Percentiles rank a stretch among this genome's conserved stretches.
phyloP scores from a whole-genome alignment of 2,797 vertebrate genomes.

The Helarctos malayanus region DNA sequence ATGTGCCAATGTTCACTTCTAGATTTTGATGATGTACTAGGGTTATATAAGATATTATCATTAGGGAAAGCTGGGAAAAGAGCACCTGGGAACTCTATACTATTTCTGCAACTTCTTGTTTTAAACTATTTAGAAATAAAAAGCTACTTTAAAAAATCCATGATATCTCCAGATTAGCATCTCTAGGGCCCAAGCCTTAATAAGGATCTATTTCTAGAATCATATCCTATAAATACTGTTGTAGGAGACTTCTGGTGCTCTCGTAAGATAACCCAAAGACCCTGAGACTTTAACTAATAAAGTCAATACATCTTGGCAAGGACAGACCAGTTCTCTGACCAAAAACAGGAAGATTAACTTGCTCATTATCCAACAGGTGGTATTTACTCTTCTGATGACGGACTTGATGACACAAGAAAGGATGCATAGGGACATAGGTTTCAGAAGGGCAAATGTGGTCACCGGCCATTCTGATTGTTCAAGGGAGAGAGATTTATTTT shows the following conservation, averaged over 20 bases:
- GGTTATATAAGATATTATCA: background rate
- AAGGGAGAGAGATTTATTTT: background rate
- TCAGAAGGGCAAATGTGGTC: background rate
- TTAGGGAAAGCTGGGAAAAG: background rate
- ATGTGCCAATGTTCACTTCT: background rate
- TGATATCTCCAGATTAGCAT: background rate
- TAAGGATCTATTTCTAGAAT: constrained; percentile 13
- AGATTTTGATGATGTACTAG: constrained; percentile 9
- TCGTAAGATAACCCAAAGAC: background rate
- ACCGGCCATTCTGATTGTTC: background rate
- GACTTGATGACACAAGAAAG: background rate
- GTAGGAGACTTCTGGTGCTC: background rate
- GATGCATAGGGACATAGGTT: background rate
- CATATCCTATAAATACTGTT: background rate
- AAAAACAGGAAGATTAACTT: background rate
- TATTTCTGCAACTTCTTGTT: background rate
- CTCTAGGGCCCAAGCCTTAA: background rate
- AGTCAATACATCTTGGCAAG: background rate
- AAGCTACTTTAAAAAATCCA: background rate
- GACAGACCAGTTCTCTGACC: background rate
- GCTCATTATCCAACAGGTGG: background rate
- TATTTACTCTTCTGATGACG: background rate
- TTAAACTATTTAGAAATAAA: background rate
- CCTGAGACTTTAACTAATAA: background rate
- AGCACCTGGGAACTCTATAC: background rate